These are phyloP conservation scores for Lytechinus variegatus DNA, from an alignment of 35 echinoderm and acorn worm genomes.

Conservation along the genomic window DNA sequence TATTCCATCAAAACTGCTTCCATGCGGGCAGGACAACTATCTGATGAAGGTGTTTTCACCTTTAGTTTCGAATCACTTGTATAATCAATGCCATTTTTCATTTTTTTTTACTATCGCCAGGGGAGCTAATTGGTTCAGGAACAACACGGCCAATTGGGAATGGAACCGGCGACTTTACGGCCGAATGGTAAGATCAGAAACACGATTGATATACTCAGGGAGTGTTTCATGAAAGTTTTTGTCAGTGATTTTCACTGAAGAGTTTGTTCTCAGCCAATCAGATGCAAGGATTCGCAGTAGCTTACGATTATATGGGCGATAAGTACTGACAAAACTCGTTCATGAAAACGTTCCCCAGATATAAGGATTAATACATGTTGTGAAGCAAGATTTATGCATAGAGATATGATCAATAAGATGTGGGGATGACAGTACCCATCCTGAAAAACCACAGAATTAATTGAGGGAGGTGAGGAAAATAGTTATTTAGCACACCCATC, in stretches of 20 bases:
- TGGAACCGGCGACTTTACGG: constrained; percentile 22
- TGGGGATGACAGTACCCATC: neutral
- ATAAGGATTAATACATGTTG: neutral
- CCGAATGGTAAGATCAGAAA: neutral
- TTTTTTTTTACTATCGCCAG: neutral
- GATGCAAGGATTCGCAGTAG: too few species aligned
- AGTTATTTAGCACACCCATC: neutral
- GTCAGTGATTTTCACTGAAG: too few species aligned
- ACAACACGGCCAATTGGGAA: constrained; percentile 30
- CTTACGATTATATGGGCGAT: too few species aligned
- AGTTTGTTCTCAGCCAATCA: too few species aligned
- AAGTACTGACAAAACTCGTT: too few species aligned
- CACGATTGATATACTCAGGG: neutral
- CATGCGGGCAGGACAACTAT: neutral
- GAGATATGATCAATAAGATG: neutral
- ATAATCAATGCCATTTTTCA: neutral
- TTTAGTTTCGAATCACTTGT: constrained; percentile 5
- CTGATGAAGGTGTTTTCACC: neutral
- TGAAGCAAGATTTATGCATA: neutral
- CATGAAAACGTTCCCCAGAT: neutral
- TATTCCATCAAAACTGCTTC: neutral
- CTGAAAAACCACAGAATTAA: neutral
- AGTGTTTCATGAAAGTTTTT: too few species aligned
- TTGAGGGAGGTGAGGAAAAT: neutral
- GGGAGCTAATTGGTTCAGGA: neutral